A percentile compares a stretch with the other conserved stretches of the same genome.
Evolutionary conservation across 2,113 vertebrate genomes (phyloP).

Genomic region (Myocastor coypus): DNA sequence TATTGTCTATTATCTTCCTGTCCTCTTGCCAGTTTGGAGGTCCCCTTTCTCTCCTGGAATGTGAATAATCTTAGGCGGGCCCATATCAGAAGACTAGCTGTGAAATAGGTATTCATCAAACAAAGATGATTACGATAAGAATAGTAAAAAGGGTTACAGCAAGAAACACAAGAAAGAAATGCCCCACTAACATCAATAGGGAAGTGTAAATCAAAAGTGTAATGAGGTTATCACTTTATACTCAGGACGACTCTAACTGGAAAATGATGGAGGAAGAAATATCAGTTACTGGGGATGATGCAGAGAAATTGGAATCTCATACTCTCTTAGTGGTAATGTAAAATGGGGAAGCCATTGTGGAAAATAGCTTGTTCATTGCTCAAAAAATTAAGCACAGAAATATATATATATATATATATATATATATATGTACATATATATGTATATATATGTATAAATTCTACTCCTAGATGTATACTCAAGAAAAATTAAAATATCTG

Average conservation of each 20-base stretch:
- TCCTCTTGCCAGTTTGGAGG: background rate
- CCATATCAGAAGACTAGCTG: background rate
- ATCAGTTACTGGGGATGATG: background rate
- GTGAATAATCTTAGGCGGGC: background rate
- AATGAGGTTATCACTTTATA: background rate
- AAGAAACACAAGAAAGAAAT: background rate
- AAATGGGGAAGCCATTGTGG: background rate
- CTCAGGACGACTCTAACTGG: background rate
- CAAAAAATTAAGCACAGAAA: slow-evolving; percentile 39
- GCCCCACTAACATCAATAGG: slow-evolving; percentile 12
- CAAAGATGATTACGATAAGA: slow-evolving; percentile 36
- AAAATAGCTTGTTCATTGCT: background rate
- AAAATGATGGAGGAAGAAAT: background rate
- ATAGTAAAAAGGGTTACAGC: background rate
- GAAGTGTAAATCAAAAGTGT: background rate
- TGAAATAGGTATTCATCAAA: background rate
- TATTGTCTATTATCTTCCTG: background rate
- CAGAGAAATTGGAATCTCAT: background rate
- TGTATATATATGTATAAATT: no score
- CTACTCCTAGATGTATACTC: background rate
- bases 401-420: background rate
- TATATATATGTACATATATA: no score
- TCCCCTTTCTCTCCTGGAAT: background rate
- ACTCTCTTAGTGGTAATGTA: background rate
- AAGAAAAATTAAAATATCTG: slow-evolving; percentile 7